These are phyloP conservation scores for Gavia stellata DNA, from an alignment of 2,113 vertebrate species.

Conservation along the genomic window DNA sequence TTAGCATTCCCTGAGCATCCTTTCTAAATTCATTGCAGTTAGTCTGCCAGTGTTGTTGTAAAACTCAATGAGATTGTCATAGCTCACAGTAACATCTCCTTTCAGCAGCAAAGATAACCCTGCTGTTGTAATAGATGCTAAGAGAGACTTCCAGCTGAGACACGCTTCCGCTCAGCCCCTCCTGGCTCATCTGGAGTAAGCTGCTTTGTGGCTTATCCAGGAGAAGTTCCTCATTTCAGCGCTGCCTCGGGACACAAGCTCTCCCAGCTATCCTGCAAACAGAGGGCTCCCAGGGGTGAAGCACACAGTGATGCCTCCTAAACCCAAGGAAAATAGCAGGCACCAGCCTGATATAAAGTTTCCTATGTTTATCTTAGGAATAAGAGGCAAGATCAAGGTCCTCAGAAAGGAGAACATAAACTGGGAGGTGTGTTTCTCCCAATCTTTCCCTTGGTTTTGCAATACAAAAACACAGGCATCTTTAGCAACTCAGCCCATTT, in stretches of 20 bases:
- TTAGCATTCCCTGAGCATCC: constrained; percentile 18
- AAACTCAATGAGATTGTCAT: constrained; percentile 51
- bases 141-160: constrained; percentile 54
- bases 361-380: background rate
- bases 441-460: background rate
- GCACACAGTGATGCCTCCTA: background rate
- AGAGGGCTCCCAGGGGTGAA: background rate
- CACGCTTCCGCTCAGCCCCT: background rate
- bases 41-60: constrained; percentile 19
- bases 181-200: constrained; percentile 30
- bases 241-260: background rate
- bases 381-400: background rate
- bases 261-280: background rate
- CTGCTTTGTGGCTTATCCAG: constrained; percentile 9
- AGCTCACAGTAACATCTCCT: constrained; percentile 42
- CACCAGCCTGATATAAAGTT: background rate
- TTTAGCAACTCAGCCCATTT: background rate
- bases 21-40: constrained; percentile 23
- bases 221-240: constrained; percentile 15
- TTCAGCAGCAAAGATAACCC: constrained; percentile 36
- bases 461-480: background rate
- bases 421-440: background rate
- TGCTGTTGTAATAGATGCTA: constrained; percentile 52
- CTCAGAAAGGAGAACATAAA: background rate
- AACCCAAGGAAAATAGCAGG: background rate